Evolutionary conservation across 2,888 invertebrate species (phyloP), one percentile per base, ranked within the genome.

Genomic region (Cepaea hortensis): DNA sequence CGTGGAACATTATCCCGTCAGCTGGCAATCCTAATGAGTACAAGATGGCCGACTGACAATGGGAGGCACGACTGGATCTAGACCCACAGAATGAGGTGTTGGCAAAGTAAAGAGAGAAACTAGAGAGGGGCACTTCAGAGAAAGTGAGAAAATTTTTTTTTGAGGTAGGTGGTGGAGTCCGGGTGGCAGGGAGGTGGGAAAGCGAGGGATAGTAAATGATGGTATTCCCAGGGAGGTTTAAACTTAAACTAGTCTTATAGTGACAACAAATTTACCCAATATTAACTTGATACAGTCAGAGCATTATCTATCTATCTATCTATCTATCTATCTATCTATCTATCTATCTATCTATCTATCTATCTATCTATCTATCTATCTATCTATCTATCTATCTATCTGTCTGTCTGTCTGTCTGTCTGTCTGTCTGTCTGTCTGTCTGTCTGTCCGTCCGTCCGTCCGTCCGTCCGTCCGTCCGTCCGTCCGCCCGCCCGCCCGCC

Each of bases 291-390:
- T 35, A 35, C 35, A 35, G 35, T 35, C 35, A 35, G 35, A 35
- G 35, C 35, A 35, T 35, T 55, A 48, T 77, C 55, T 55, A 55
- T 48, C 77, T 77, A 55, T 77, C 77, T 77, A 55, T 77, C 77
- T 77, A 55, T 55, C 48, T 77, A 55, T 77, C 77, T n/a, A 55
- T 77, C 55, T 48, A 48, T 77, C 11, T 48, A 48, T 55, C 77
- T 48, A 23, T 77, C 48, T 20, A 23, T 77, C 77, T 48, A 48
- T 77, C 55, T 20, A 77, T 77, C 77, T 48, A 77, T 48, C 77
- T 77, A 72, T 72, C 72, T 72, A 72, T 72, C 72, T 72, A 72
- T 72, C 72, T 72, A 72, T 72, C 72, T 72, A 72, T 72, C 72
- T 72, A 72, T 72, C 72, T 72, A 72, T 7, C 72, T 72, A 72